Conservation (phyloP, 2,888 invertebrate genomes). For the Bruchidius siliquastri region DNA sequence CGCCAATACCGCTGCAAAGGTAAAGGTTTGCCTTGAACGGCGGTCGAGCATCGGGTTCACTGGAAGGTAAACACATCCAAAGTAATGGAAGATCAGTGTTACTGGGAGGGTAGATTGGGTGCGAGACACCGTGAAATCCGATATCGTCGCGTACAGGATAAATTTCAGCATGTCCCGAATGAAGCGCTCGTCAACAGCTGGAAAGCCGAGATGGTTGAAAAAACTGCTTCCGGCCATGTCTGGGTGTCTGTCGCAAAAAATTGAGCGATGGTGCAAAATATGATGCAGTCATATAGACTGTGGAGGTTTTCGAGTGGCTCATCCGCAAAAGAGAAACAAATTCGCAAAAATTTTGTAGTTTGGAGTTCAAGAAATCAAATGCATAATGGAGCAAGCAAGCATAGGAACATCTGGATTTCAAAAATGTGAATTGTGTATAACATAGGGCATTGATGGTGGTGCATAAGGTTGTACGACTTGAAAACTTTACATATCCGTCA, state of each 20-base stretch:
- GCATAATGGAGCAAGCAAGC: too few species aligned
- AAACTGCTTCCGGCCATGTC: not conserved
- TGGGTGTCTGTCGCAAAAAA: not conserved
- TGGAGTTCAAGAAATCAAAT: too few species aligned
- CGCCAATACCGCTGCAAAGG: not conserved
- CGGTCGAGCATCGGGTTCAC: not conserved
- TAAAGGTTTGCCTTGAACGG: not conserved
- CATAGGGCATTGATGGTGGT: too few species aligned
- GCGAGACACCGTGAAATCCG: not conserved
- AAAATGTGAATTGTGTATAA: too few species aligned
- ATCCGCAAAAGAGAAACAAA: too few species aligned
- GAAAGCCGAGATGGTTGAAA: not conserved
- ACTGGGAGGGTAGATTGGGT: not conserved
- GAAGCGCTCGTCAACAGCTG: not conserved
- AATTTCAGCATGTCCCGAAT: not conserved
- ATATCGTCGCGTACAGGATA: not conserved
- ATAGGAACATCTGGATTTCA: too few species aligned
- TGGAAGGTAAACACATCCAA: not conserved
- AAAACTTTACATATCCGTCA: too few species aligned
- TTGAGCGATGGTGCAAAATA: not conserved
- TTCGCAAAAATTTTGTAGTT: too few species aligned
- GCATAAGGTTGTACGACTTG: too few species aligned
- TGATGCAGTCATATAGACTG: not conserved
- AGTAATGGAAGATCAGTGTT: not conserved
- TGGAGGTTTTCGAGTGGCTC: too few species aligned